Base-by-base conservation (phyloP, 2,888 invertebrate genomes). In the Fragum whitleyi region DNA sequence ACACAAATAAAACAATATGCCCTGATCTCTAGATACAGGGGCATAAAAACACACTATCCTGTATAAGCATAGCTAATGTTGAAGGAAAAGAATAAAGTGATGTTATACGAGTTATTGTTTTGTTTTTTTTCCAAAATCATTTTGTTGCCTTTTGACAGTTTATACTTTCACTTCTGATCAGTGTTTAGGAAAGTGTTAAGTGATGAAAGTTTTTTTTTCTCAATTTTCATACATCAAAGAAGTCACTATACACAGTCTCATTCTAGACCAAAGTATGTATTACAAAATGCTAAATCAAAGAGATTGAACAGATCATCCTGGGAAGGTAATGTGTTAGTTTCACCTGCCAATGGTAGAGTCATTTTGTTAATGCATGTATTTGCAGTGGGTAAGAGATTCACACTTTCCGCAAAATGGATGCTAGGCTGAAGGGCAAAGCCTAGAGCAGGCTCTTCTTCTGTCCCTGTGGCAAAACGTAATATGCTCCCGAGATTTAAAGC, bases 231-330 rank as follows among this genome's bases (percentile, higher is more conserved):
- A n/a, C n/a, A 39, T 39, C 39, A 39, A 39, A 39, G 39, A 39
- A 39, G 39, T 39, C 39, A 39, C 39, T 39, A 39, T 39, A 39
- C 39, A 39, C 19, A 67, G 39, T 39, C 39, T 57, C 59, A 78
- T 36, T 74, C 47, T 7, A 78, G 55, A 6, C 79, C 79, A 74
- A 42, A 79, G 59, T 62, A 80, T 42, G 70, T 53, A 71, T 80
- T 75, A 23, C 23, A 39, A 73, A 80, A 80, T n/a, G 79, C 79
- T 71, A 62, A 75, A 59, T 80, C 76, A 76, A 61, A 80, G 9
- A 72, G 29, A 19, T 67, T 14, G 57, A 80, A 80, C 36, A 74
- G 67, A 19, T 23, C 47, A 23, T 74, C 67, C 26, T 32, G 57
- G 21, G 16, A 16, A 26, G 59, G 62, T 23, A 77, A 32, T 65